Conservation (phyloP, 2,113 vertebrate genomes). For the Trematomus loennbergii region DNA sequence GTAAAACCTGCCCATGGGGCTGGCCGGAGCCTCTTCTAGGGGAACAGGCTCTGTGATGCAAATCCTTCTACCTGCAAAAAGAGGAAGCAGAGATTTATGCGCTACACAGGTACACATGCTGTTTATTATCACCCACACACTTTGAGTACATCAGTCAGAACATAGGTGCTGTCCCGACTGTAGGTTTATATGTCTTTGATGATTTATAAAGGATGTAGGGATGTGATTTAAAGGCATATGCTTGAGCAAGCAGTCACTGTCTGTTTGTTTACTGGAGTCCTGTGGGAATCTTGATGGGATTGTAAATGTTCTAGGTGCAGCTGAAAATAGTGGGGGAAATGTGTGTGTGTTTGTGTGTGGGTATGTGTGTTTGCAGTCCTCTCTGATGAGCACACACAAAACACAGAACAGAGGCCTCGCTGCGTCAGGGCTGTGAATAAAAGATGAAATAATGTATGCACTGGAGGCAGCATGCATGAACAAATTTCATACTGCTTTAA, state of each 20-base stretch:
- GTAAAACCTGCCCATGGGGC: conserved; percentile 55
- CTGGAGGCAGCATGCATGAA: conserved; percentile 26
- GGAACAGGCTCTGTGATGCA: conserved; percentile 39
- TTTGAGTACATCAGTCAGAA: conserved; percentile 38
- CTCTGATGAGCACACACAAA: conserved; percentile 52
- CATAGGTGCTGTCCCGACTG: conserved; percentile 49
- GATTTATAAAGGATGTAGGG: conserved; percentile 73
- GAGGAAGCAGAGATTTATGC: conserved; percentile 78
- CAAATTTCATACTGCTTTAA: conserved; percentile 41
- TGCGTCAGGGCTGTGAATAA: conserved; percentile 71
- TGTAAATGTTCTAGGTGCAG: conserved; percentile 67
- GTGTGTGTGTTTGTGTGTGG: conserved; percentile 8
- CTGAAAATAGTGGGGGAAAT: conserved; percentile 22
- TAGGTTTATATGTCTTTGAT: conserved; percentile 56
- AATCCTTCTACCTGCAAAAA: conserved; percentile 75
- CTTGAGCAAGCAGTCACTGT: conserved; percentile 56
- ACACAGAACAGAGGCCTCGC: conserved; percentile 44
- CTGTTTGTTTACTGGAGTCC: conserved; percentile 72
- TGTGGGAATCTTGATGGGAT: conserved; percentile 77
- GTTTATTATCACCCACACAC: conserved; percentile 56
- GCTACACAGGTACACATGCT: conserved; percentile 49
- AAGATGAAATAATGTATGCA: conserved; percentile 65
- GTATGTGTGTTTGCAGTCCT: background rate
- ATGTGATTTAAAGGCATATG: conserved; percentile 73
- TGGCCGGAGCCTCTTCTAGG: conserved; percentile 39